These are phyloP conservation scores for Raja brachyura DNA, from an alignment of 2,113 vertebrate species.

Conservation along the genomic window DNA sequence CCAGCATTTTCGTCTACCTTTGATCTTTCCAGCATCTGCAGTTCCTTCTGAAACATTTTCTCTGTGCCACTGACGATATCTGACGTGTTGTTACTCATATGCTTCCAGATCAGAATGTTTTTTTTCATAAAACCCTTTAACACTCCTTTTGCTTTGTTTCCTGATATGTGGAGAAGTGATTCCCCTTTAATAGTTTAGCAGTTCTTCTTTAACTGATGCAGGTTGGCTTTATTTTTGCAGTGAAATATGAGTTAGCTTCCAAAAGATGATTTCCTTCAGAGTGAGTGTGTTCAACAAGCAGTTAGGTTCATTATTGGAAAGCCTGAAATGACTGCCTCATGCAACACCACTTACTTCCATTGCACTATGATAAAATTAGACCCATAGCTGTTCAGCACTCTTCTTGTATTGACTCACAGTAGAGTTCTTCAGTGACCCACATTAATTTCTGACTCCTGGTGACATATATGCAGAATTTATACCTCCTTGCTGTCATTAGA, in stretches of 20 bases:
- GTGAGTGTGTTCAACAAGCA: neutral
- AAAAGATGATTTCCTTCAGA: too few relatives aligned
- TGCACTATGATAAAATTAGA: neutral
- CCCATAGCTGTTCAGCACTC: neutral
- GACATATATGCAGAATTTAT: too few relatives aligned
- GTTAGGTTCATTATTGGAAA: neutral
- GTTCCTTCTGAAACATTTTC: too few relatives aligned
- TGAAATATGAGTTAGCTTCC: neutral
- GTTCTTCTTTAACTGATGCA: neutral
- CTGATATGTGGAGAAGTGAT: neutral
- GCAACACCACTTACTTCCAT: neutral
- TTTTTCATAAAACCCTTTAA: too few relatives aligned
- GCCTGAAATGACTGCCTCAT: neutral
- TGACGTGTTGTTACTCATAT: neutral
- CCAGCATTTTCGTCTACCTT: too few relatives aligned
- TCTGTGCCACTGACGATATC: neutral
- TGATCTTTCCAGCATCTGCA: too few relatives aligned
- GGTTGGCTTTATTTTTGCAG: neutral
- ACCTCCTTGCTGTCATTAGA: too few relatives aligned
- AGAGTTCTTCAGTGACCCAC: too few relatives aligned
- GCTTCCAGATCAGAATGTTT: neutral
- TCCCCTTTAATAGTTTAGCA: neutral
- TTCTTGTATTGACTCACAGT: too few relatives aligned
- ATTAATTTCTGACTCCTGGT: too few relatives aligned
- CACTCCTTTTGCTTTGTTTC: neutral